Evolutionary conservation across 2,113 vertebrate genomes (phyloP), one percentile per base, ranked within the genome.

Genomic region (Atherinomorus stipes): DNA sequence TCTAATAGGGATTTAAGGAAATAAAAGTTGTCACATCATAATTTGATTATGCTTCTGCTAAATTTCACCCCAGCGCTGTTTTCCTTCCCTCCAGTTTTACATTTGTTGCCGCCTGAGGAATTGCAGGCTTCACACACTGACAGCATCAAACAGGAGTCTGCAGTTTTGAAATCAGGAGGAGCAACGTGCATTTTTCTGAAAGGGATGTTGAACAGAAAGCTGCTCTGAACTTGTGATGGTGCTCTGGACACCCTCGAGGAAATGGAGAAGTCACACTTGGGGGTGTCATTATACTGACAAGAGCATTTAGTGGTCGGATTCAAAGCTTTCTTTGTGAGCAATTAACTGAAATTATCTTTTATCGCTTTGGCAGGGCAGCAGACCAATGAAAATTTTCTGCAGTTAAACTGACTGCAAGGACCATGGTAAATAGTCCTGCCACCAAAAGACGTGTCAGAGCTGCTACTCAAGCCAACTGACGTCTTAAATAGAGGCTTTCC

Each of bases 261-360:
- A 64, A 65, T 4, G 57, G 49, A 70, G 44, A 69, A 49, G 58
- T 11, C 37, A 63, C 73, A 67, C 72, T 58, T 21, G 67, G 67
- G 81, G 65, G 70, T 52, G 71, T 76, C 78, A 85, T 91, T 79
- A 87, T 42, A 50, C 60, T 21, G 82, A 84, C 64, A 13, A 69
- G 65, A 83, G 77, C 81, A 84, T 62, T 71, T 75, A 80, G 28
- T 13, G 52, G 83, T 80, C 68, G 65, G 64, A 79, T 75, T 73
- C 78, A 44, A 54, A 81, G 70, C 78, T 81, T 85, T 79, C 78
- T 87, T 88, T 80, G 74, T 84, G 81, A 74, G 81, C 83, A 85
- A 91, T 91, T 87, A 90, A 63, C 67, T 78, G 51, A 78, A 86
- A 88, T 91, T 81, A 88, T 83, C 86, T 78, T 78, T 80, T 73